Conservation (phyloP, 2,797 vertebrate genomes). For the Xyrichtys novacula region DNA sequence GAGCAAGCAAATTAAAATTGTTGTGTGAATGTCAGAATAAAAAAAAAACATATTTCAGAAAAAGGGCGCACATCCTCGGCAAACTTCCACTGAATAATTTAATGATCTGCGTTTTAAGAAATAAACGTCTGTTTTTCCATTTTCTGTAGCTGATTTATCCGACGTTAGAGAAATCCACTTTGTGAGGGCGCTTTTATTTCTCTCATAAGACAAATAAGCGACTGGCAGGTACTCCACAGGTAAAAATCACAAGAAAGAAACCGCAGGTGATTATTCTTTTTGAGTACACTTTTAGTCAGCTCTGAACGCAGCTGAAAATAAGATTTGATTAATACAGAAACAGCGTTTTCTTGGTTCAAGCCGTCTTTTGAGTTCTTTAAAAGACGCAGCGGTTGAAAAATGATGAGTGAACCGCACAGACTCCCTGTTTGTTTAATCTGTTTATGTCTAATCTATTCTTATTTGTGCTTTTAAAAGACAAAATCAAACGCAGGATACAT, state of each 20-base stretch:
- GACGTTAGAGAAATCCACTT: slow-evolving; percentile 7
- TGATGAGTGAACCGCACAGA: neutral
- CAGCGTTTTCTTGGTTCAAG: neutral
- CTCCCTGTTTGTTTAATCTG: neutral
- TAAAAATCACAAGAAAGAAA: neutral
- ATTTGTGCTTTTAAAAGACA: neutral
- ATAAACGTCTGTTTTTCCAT: slow-evolving; percentile 34
- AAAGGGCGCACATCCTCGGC: slow-evolving; percentile 49
- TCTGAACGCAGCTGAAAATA: neutral
- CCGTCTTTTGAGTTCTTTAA: neutral
- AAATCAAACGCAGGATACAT: neutral
- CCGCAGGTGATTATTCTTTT: neutral
- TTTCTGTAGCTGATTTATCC: slow-evolving; percentile 30
- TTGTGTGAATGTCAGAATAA: slow-evolving; percentile 48
- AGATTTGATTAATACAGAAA: neutral
- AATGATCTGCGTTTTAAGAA: slow-evolving; percentile 52
- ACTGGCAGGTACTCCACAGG: slow-evolving; percentile 5
- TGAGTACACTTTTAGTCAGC: neutral
- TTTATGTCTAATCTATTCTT: neutral
- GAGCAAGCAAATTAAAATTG: slow-evolving; percentile 30
- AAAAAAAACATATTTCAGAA: slow-evolving; percentile 27
- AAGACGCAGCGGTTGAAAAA: neutral
- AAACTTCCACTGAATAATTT: slow-evolving; percentile 72
- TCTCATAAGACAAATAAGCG: slow-evolving; percentile 23
- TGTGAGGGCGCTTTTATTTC: slow-evolving; percentile 40